phyloP scores from a whole-genome alignment of 2,113 vertebrate genomes.

The Centropus bengalensis region DNA sequence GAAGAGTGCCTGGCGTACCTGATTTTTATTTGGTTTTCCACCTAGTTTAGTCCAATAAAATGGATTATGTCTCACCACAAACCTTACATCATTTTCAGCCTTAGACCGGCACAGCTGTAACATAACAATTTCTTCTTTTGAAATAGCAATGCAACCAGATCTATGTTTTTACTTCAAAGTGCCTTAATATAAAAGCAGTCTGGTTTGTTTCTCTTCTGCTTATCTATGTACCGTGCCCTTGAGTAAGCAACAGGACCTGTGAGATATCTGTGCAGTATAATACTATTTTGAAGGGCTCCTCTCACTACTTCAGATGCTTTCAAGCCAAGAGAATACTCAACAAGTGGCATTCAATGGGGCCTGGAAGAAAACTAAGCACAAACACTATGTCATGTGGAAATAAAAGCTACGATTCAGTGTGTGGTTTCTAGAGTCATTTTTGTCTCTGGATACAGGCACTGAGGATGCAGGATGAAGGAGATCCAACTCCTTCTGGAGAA shows the following conservation, averaged over 20 bases:
- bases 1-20: neutral
- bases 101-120: neutral
- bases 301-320: neutral
- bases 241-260: neutral
- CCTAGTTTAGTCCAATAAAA: neutral
- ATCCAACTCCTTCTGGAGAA: neutral
- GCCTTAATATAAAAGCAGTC: neutral
- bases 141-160: fast-evolving
- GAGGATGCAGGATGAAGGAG: neutral
- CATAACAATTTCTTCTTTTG: neutral
- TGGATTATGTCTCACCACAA: neutral
- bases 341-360: fast-evolving
- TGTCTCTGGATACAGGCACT: neutral
- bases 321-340: neutral
- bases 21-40: neutral
- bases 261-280: neutral
- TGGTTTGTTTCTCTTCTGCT: neutral
- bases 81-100: neutral
- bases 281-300: neutral
- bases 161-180: neutral
- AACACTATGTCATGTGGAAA: neutral
- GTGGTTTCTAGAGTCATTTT: neutral
- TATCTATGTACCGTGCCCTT: neutral
- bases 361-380: neutral
- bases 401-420: neutral